Base-by-base conservation (phyloP, 2,797 vertebrate species). In the Premnoplex brunnescens region DNA sequence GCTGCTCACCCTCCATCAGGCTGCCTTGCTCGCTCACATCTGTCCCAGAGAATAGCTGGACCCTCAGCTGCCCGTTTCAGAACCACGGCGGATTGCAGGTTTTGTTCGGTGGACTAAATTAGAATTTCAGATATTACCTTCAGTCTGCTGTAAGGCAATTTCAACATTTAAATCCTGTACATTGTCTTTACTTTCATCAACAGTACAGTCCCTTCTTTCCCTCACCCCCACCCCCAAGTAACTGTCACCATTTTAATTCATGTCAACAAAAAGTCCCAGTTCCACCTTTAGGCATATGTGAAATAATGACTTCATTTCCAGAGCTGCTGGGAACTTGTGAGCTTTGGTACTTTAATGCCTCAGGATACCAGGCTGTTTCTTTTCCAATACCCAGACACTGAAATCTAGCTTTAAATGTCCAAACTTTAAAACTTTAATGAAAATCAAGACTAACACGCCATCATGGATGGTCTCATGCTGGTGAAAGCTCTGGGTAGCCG, bases 401-500 rank as follows among this genome's bases (percentile, higher is more conserved):
- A 11, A 41, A 19, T 21, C 24, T 36, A 56, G 10, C 28, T 49
- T 72, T 76, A 36, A 1, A 1, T 44, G 17, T 44, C 43, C 22
- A 67, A 34, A 17, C 75, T 85, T 89, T 23, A 12, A 67, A 78
- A 54, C 16, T 32, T 19, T 1, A 30, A 22, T 62, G 56, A 24
- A 89, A 74, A 88, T 9, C 9, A 85, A 72, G n/a, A 54, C 7
- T 36, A 62, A 3, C 7, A 16, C 37, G 15, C 7, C 27, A 9
- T 36, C 22, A 21, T 0, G 0, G 78, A 28, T 0, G 1, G n/a
- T 39, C 15, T 28, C 14, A 2, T 44, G 69, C 69, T 44, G 36
- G 21, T 67, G 52, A 75, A 84, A 88, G 56, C 79, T 48, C 36
- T 1, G 1, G 28, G 80, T 14, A 76, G 62, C 39, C 0, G 2